These are phyloP conservation scores for Leptopilina drosophilae DNA, from an alignment of 2,888 invertebrate genomes.

Conservation along the genomic window DNA sequence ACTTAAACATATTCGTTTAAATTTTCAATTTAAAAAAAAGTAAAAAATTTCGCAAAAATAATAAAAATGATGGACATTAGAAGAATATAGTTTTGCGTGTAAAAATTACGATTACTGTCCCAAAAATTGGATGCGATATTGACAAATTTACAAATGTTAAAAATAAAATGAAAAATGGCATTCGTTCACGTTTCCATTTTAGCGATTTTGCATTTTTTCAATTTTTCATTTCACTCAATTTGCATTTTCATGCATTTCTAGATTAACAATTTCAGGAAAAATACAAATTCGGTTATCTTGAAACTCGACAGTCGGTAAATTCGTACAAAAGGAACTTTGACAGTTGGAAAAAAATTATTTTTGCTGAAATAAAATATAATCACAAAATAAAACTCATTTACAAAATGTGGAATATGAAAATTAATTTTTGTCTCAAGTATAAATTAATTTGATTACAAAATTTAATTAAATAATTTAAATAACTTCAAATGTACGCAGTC, in stretches of 20 bases:
- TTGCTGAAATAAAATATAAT: not conserved
- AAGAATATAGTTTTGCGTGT: too few species aligned
- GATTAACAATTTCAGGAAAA: slow-evolving; percentile 9
- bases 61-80: too few species aligned
- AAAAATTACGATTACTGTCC: not conserved
- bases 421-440: not conserved
- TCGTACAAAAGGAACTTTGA: not conserved
- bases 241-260: slow-evolving; percentile 15
- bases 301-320: not conserved
- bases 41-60: too few species aligned
- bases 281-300: slow-evolving; percentile 6
- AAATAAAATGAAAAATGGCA: slow-evolving; percentile 9
- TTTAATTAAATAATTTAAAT: too few species aligned
- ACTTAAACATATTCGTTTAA: too few species aligned
- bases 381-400: too few species aligned
- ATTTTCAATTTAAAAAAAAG: too few species aligned
- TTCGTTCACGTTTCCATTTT: slow-evolving; percentile 5
- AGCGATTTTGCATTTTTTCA: slow-evolving; percentile 20
- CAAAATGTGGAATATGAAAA: not conserved
- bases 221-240: slow-evolving; percentile 4
- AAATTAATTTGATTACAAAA: too few species aligned
- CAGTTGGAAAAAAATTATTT: not conserved
- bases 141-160: slow-evolving; percentile 13
- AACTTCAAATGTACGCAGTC: too few species aligned
- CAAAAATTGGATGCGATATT: not conserved